Conservation (phyloP, 2,888 invertebrate genomes). For the Heliconius charithonia region DNA sequence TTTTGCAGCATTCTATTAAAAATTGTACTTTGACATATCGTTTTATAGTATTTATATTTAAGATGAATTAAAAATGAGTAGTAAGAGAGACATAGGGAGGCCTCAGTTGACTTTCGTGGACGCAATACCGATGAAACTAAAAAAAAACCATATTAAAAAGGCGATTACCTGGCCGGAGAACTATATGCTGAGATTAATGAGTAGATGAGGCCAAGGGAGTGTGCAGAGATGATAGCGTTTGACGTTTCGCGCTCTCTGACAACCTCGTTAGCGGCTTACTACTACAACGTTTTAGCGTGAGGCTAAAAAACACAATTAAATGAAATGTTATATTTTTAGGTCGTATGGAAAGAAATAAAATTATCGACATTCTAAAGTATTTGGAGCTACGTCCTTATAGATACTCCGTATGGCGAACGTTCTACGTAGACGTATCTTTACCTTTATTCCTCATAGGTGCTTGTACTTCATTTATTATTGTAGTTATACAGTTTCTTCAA, state of each 20-base stretch:
- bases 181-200: too few relatives aligned
- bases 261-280: too few relatives aligned
- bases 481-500: conserved; percentile 1
- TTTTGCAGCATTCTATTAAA: too few relatives aligned
- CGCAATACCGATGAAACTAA: neutral
- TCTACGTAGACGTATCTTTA: neutral
- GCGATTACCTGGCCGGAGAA: too few relatives aligned
- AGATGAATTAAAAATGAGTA: neutral
- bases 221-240: neutral
- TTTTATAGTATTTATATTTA: neutral
- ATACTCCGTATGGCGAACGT: conserved; percentile 1
- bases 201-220: too few relatives aligned
- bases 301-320: neutral
- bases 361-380: neutral
- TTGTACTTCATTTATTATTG: neutral
- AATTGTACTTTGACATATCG: too few relatives aligned
- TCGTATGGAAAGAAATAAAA: neutral
- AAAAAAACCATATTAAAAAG: neutral
- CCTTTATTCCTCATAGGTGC: conserved; percentile 3
- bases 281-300: neutral
- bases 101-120: too few relatives aligned
- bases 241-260: neutral
- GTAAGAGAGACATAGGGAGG: neutral
- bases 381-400: conserved; percentile 7
- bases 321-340: neutral